Conservation (phyloP, 1,140 invertebrate genomes). For the Lutraria rhynchaena region DNA sequence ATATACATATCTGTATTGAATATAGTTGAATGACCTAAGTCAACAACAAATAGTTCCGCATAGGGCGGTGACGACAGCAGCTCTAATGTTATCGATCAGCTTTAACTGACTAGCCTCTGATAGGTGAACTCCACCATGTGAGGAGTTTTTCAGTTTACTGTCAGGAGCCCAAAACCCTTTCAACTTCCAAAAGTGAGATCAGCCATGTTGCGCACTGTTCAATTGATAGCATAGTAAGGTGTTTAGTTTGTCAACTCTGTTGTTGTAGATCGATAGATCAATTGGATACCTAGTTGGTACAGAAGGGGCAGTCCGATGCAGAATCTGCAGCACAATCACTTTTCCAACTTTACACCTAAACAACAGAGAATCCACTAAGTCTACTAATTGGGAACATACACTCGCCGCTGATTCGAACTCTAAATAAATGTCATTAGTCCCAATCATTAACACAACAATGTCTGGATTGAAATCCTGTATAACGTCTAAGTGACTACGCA, state of each 20-base stretch:
- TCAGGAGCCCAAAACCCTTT: conserved; percentile 32
- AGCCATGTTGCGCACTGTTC: not conserved
- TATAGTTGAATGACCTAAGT: not conserved
- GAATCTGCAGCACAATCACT: conserved; percentile 34
- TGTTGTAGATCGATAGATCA: conserved; percentile 10
- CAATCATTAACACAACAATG: too few relatives aligned
- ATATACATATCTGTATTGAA: not conserved
- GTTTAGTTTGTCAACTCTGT: conserved; percentile 28
- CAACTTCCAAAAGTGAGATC: conserved; percentile 33
- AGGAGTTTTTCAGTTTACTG: not conserved
- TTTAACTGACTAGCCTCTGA: conserved; percentile 15
- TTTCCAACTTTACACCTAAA: too few relatives aligned
- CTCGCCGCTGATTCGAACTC: too few relatives aligned
- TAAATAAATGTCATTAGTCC: too few relatives aligned
- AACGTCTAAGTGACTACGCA: too few relatives aligned
- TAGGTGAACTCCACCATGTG: conserved; percentile 18
- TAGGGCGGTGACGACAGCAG: conserved; percentile 44
- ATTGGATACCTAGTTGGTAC: conserved; percentile 7
- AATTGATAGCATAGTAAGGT: not conserved
- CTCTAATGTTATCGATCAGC: conserved; percentile 19
- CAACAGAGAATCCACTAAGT: too few relatives aligned
- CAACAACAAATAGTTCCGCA: conserved; percentile 6
- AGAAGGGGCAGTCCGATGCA: conserved; percentile 10
- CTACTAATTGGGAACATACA: too few relatives aligned
- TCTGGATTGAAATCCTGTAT: too few relatives aligned